Evolutionary conservation across 2,888 invertebrate genomes (phyloP).

Genomic region (Drosophila parthenogenetica): DNA sequence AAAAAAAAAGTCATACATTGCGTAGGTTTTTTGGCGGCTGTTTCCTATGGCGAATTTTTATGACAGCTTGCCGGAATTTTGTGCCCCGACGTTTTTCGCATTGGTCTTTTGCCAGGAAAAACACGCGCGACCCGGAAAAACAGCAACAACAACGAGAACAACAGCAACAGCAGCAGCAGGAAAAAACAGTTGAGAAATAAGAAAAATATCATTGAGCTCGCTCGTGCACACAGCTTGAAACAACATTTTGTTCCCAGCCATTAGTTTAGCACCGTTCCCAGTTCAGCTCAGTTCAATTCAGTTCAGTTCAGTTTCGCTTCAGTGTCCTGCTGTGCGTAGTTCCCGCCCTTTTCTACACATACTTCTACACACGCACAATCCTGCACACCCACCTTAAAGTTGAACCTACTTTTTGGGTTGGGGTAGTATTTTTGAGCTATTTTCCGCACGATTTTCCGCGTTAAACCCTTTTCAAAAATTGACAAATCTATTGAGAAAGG

Average conservation of each 20-base stretch:
- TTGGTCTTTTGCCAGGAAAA: conserved; percentile 30
- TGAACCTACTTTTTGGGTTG: background rate
- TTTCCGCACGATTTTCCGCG: conserved; percentile 70
- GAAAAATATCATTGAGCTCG: conserved; percentile 71
- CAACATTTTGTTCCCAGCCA: conserved; percentile 74
- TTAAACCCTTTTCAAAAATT: conserved; percentile 54
- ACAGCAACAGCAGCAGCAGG: background rate
- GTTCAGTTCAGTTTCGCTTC: conserved; percentile 7
- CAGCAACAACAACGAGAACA: conserved; percentile 18
- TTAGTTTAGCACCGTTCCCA: conserved; percentile 61
- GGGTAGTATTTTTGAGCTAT: conserved; percentile 46
- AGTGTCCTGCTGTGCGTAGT: conserved; percentile 48
- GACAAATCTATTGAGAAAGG: conserved; percentile 41
- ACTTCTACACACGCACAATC: background rate
- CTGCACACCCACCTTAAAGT: conserved; percentile 31
- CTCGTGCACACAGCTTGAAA: conserved; percentile 79
- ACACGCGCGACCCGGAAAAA: conserved; percentile 19
- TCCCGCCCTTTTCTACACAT: background rate
- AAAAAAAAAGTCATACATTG: conserved; percentile 67
- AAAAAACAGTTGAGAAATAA: conserved; percentile 30
- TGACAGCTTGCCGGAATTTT: conserved; percentile 60
- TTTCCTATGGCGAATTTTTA: conserved; percentile 73
- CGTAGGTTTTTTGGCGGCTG: conserved; percentile 68
- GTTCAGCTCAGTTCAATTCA: conserved; percentile 21
- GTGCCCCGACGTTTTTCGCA: conserved; percentile 6